Percentiles rank a stretch among this genome's conserved stretches.
phyloP scores from a whole-genome alignment of 1,140 invertebrate genomes.

The Drosophila nikananu region DNA sequence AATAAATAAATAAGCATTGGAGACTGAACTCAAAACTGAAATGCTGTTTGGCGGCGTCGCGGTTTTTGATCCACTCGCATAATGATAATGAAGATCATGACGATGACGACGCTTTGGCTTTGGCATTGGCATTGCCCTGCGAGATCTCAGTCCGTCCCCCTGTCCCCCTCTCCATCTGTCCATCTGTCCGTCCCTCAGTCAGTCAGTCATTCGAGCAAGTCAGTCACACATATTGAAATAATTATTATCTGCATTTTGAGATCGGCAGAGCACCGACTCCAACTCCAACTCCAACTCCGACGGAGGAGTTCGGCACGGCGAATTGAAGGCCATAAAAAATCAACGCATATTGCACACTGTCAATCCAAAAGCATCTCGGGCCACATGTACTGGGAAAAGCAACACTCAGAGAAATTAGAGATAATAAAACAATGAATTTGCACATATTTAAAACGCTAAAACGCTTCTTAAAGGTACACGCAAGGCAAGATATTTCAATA shows the following conservation, averaged over 20 bases:
- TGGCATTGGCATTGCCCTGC: constrained; percentile 45
- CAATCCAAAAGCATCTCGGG: constrained; percentile 48
- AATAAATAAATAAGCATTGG: constrained; percentile 22
- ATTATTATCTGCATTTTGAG: constrained; percentile 84
- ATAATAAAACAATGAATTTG: not conserved
- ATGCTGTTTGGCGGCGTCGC: constrained; percentile 66
- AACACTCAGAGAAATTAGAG: constrained; percentile 1
- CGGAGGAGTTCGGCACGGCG: constrained; percentile 42
- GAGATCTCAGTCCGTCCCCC: constrained; percentile 16
- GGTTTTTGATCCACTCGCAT: constrained; percentile 81
- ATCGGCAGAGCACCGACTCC: constrained; percentile 66
- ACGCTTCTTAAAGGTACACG: too few species aligned
- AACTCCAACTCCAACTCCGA: constrained; percentile 23
- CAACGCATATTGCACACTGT: constrained; percentile 85
- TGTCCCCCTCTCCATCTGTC: constrained; percentile 25
- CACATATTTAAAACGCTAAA: too few species aligned
- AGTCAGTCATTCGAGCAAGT: constrained; percentile 66
- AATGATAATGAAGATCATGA: constrained; percentile 80
- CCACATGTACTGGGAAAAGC: constrained; percentile 23
- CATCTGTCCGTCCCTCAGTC: constrained; percentile 7
- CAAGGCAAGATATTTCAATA: too few species aligned
- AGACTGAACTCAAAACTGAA: constrained; percentile 23
- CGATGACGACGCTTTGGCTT: constrained; percentile 31
- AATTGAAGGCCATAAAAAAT: constrained; percentile 85
- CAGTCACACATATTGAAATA: constrained; percentile 85